Percentiles rank a stretch among this genome's conserved stretches.
phyloP scores from a whole-genome alignment of 2,113 vertebrate species.

The Marcusenius ussheri region DNA sequence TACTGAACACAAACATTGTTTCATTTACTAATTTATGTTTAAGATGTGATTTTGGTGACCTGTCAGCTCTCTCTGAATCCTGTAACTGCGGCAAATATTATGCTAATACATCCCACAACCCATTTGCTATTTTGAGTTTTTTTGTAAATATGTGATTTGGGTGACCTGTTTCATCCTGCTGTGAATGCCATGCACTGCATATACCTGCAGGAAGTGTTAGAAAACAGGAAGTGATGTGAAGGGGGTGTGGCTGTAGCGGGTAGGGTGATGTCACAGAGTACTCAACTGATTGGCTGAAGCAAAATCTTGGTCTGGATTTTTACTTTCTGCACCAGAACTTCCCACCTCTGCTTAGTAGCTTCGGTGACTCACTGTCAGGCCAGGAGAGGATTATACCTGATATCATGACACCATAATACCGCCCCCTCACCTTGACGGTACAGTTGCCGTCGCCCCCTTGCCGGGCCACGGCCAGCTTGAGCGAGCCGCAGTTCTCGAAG shows the following conservation, averaged over 20 bases:
- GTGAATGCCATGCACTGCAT: background rate
- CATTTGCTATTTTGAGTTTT: background rate
- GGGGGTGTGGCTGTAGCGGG: background rate
- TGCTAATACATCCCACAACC: background rate
- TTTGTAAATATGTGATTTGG: background rate
- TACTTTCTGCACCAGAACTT: background rate
- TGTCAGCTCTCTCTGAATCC: background rate
- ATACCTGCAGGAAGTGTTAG: background rate
- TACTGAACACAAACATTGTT: background rate
- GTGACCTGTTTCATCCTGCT: background rate
- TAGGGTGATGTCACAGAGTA: background rate
- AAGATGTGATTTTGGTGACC: background rate
- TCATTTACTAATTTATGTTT: background rate
- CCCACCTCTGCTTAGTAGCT: background rate
- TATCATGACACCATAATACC: background rate
- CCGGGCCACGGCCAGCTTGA: conserved; percentile 62
- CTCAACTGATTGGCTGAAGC: background rate
- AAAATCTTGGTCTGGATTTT: background rate
- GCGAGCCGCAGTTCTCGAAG: conserved; percentile 74
- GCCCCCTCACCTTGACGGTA: conserved; percentile 55
- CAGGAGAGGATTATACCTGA: background rate
- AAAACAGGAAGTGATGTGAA: background rate
- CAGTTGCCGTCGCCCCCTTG: conserved; percentile 58
- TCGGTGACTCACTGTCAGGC: background rate
- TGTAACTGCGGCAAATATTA: background rate